These are phyloP conservation scores for Oncorhynchus keta DNA, from an alignment of 2,113 vertebrate genomes.

Conservation along the genomic window DNA sequence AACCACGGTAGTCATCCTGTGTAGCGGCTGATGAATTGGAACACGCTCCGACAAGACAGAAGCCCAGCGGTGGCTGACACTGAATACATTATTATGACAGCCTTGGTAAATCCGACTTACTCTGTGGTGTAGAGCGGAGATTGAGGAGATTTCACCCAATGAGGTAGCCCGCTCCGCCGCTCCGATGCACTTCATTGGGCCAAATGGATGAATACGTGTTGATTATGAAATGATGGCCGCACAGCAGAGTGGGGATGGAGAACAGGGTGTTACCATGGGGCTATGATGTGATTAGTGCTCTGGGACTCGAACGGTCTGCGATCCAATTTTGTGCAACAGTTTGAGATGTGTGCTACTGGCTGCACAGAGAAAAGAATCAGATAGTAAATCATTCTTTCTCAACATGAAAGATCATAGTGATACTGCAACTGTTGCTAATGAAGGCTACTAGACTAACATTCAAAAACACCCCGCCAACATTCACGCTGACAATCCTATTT, in stretches of 20 bases:
- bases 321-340: slow-evolving; percentile 45
- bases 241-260: slow-evolving; percentile 35
- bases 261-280: slow-evolving; percentile 33
- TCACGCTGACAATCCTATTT: not conserved
- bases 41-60: slow-evolving; percentile 34
- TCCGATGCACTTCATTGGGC: slow-evolving; percentile 9
- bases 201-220: slow-evolving; percentile 19
- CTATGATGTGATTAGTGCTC: slow-evolving; percentile 43
- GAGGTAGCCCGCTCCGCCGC: not conserved
- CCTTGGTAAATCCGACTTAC: not conserved
- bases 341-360: slow-evolving; percentile 31
- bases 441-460: not conserved
- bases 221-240: slow-evolving; percentile 29
- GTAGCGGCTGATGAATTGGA: slow-evolving; percentile 42
- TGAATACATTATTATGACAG: not conserved
- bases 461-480: not conserved
- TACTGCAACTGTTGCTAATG: not conserved
- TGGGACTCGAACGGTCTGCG: slow-evolving; percentile 29
- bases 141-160: not conserved
- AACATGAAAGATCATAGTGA: not conserved
- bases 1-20: slow-evolving; percentile 10
- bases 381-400: slow-evolving; percentile 39
- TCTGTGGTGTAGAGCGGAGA: not conserved
- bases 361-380: slow-evolving; percentile 29
- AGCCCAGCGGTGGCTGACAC: slow-evolving; percentile 5